phyloP scores from a whole-genome alignment of 1,140 invertebrate genomes.

The Drosophila eugracilis region DNA sequence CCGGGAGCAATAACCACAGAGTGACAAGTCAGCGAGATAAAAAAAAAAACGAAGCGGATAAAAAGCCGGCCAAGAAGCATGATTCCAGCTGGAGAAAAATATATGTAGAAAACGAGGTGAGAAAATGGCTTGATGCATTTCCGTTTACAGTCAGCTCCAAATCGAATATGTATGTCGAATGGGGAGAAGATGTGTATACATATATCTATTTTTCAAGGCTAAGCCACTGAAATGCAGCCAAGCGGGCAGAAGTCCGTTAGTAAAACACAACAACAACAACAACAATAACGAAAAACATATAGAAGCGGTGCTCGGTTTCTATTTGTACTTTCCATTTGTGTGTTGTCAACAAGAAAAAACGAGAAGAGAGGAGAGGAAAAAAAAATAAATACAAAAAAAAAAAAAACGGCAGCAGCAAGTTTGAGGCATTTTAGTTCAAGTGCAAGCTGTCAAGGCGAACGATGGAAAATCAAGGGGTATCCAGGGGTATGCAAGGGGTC shows the following conservation, averaged over 20 bases:
- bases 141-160: slow-evolving; percentile 41
- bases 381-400: slow-evolving; percentile 3
- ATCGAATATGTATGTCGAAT: slow-evolving; percentile 38
- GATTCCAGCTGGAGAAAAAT: background rate
- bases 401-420: slow-evolving; percentile 33
- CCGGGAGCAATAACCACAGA: slow-evolving; percentile 40
- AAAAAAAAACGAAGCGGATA: slow-evolving; percentile 38
- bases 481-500: background rate
- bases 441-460: slow-evolving; percentile 65
- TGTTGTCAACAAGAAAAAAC: slow-evolving; percentile 29
- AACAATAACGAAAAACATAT: background rate
- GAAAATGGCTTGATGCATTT: slow-evolving; percentile 48
- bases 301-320: slow-evolving; percentile 65
- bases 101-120: slow-evolving; percentile 55
- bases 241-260: slow-evolving; percentile 42
- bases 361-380: slow-evolving; percentile 2
- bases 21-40: slow-evolving; percentile 47
- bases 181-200: background rate
- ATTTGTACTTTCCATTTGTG: slow-evolving; percentile 81
- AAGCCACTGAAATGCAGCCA: slow-evolving; percentile 33
- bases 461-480: background rate
- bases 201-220: slow-evolving; percentile 34
- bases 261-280: slow-evolving; percentile 2
- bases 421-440: slow-evolving; percentile 81
- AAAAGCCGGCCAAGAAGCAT: slow-evolving; percentile 39